Percentiles rank a stretch among this genome's conserved stretches.
phyloP scores from a whole-genome alignment of 2,888 invertebrate species.

The Scaptomyza polygonia region DNA sequence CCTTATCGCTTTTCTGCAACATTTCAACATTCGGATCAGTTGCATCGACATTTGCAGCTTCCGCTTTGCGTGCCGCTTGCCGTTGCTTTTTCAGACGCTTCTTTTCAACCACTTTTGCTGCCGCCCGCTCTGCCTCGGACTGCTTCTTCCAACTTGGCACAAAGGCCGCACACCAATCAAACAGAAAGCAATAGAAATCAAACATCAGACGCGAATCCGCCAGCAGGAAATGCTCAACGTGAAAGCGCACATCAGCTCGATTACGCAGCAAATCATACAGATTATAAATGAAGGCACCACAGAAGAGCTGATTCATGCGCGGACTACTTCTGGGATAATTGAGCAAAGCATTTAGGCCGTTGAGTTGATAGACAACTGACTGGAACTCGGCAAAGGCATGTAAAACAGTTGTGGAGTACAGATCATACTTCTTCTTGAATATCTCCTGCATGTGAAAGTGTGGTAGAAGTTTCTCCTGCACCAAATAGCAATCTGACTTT shows the following conservation, averaged over 20 bases:
- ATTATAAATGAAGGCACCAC: constrained; percentile 92
- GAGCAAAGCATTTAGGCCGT: constrained; percentile 87
- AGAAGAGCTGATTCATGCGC: constrained; percentile 87
- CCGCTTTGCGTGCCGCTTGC: constrained; percentile 70
- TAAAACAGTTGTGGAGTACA: constrained; percentile 78
- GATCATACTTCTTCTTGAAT: constrained; percentile 82
- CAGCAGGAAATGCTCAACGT: constrained; percentile 85
- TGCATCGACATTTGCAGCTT: constrained; percentile 18
- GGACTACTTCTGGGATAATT: constrained; percentile 86
- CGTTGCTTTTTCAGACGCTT: constrained; percentile 76
- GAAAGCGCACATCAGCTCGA: constrained; percentile 85
- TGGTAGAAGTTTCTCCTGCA: constrained; percentile 79
- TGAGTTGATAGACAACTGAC: constrained; percentile 81
- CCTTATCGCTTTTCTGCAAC: constrained; percentile 57
- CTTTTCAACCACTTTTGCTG: constrained; percentile 62
- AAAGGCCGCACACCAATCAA: constrained; percentile 80
- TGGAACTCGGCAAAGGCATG: constrained; percentile 84
- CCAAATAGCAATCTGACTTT: constrained; percentile 81
- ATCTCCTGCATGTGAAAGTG: constrained; percentile 83
- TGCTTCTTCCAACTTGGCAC: constrained; percentile 76
- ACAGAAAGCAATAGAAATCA: constrained; percentile 81
- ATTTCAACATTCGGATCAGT: constrained; percentile 76
- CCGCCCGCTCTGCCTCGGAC: constrained; percentile 37
- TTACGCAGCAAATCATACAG: constrained; percentile 87
- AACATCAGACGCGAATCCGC: constrained; percentile 80